Evolutionary conservation across 2,888 invertebrate genomes (phyloP).

Genomic region (Dendrolimus houi): DNA sequence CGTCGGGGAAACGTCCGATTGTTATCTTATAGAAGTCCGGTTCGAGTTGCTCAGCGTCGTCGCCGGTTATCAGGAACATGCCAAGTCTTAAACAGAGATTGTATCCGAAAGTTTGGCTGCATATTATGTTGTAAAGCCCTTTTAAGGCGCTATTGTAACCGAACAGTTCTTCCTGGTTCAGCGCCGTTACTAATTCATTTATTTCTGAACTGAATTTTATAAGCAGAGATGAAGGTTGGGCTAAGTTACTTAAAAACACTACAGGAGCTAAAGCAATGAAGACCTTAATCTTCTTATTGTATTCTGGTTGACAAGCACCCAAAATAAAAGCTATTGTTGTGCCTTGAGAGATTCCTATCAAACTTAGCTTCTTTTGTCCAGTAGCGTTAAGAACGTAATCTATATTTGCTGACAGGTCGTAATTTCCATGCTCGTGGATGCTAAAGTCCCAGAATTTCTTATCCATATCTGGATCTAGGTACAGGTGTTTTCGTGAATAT

Average conservation of each 20-base stretch:
- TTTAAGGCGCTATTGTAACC: constrained; percentile 16
- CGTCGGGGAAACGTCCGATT: constrained; percentile 30
- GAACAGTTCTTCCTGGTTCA: constrained; percentile 15
- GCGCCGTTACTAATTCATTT: constrained; percentile 10
- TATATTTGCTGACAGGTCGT: constrained; percentile 80
- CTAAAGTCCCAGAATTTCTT: constrained; percentile 69
- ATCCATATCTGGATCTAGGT: constrained; percentile 40
- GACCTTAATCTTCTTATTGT: constrained; percentile 65
- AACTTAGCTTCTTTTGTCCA: constrained; percentile 67
- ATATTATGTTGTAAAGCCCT: constrained; percentile 17
- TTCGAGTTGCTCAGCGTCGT: constrained; percentile 22
- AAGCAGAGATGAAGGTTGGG: constrained; percentile 5
- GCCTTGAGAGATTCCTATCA: constrained; percentile 82
- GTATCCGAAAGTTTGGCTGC: constrained; percentile 19
- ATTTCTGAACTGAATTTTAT: constrained; percentile 15
- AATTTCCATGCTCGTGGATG: constrained; percentile 81
- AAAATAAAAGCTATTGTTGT: constrained; percentile 69
- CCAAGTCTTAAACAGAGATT: constrained; percentile 17
- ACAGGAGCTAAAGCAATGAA: constrained; percentile 18
- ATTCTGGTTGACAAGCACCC: constrained; percentile 58
- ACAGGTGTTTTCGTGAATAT: constrained; percentile 71
- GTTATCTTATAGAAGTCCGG: constrained; percentile 19
- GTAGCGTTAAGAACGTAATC: constrained; percentile 49
- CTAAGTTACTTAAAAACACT: constrained; percentile 10
- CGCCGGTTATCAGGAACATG: constrained; percentile 18